Percentiles rank a stretch among this genome's conserved stretches.
Conservation (phyloP, 2,888 invertebrate species). For the Ditula angustiorana region DNA sequence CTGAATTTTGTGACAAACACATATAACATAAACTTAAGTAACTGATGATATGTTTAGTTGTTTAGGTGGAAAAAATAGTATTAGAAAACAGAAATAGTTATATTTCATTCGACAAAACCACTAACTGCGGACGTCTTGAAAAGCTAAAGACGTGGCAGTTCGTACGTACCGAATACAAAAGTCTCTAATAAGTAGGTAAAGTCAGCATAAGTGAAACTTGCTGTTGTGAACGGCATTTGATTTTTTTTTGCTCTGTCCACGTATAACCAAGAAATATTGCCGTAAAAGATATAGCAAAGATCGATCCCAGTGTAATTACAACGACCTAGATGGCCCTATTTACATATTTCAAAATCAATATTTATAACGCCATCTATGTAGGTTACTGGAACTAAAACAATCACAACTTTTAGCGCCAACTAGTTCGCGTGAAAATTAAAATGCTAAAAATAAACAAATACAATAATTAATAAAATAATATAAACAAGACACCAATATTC, state of each 20-base stretch:
- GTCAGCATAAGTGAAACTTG: not conserved
- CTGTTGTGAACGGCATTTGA: not conserved
- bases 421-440: not conserved
- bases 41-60: constrained; percentile 7
- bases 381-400: not conserved
- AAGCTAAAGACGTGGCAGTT: constrained; percentile 73
- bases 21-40: constrained; percentile 27
- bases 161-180: constrained; percentile 21
- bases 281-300: no score
- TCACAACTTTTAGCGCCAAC: not conserved
- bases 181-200: not conserved
- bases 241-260: not conserved
- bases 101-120: constrained; percentile 17
- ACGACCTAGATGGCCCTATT: constrained; percentile 1
- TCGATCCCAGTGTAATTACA: not conserved
- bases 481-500: constrained; percentile 1
- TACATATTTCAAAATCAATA: not conserved
- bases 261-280: not conserved
- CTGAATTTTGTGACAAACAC: constrained; percentile 43
- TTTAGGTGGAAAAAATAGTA: not conserved
- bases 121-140: constrained; percentile 62
- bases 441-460: not conserved
- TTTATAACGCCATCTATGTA: not conserved
- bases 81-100: not conserved
- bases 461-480: not conserved